Evolutionary conservation across 2,113 vertebrate species (phyloP), one percentile per base, ranked within the genome.

Genomic region (Ciconia stormi): DNA sequence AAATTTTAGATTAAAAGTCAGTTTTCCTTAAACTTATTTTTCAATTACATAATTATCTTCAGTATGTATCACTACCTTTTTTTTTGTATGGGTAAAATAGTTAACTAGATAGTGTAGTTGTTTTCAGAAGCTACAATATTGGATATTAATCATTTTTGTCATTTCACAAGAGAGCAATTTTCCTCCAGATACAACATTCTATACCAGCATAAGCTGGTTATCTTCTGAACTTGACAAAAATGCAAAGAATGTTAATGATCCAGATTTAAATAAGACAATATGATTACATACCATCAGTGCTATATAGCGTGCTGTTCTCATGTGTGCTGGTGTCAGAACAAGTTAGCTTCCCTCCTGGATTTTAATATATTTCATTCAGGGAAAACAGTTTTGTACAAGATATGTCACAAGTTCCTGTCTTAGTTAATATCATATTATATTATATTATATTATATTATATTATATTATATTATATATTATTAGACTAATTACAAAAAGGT

Each of bases 141-240:
- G 32, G 49, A 66, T 87, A 56, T 73, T 70, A 85, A 71, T 62
- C 16, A 49, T 25, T 61, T 88, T 58, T 86, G 30, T 55, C 44
- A 81, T 93, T 91, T 90, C 42, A 62, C 49, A 89, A 20, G 16
- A 94, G 15, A 80, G n/a, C 13, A 86, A 26, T 78, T 38, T 77
- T 74, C 34, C 53, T 95, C 32, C 50, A 74, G 36, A 66, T 40
- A 81, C 16, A 82, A 30, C 9, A 40, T 74, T 71, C 40, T 62
- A 61, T 71, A 86, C n/a, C 47, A 77, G 49, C 34, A 83, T 59
- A 91, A 92, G 36, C 47, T 92, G n/a, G 30, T 71, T 91, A 93
- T 49, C 25, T 90, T 65, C 70, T 93, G 71, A 94, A 93, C 49
- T 15, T 92, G 56, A 93, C 70, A 88, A 93, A 94, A 96, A 22